These are phyloP conservation scores for Chouioia cunea DNA, from an alignment of 2,888 invertebrate genomes.

Conservation along the genomic window DNA sequence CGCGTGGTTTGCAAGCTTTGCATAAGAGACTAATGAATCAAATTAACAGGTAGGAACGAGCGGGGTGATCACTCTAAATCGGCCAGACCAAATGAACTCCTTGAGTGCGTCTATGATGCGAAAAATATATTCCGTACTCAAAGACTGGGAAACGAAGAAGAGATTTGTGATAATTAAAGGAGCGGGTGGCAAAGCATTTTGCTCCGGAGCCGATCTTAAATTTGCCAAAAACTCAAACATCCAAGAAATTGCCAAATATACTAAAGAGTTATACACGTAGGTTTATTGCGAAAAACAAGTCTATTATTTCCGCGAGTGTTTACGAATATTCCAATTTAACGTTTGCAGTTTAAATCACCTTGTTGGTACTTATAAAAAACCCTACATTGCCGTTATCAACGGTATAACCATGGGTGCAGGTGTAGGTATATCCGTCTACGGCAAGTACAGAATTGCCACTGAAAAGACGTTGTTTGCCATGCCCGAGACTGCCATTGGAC, in stretches of 20 bases:
- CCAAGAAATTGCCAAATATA: conserved; percentile 59
- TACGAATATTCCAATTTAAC: too few relatives aligned
- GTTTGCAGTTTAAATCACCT: conserved; percentile 84
- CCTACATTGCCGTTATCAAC: conserved; percentile 92
- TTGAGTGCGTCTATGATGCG: conserved; percentile 82
- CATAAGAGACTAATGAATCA: conserved; percentile 68
- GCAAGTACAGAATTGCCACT: conserved; percentile 92
- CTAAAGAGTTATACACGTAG: conserved; percentile 77
- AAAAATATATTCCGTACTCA: conserved; percentile 79
- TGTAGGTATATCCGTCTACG: conserved; percentile 94
- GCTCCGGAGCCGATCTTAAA: conserved; percentile 97
- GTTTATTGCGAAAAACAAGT: conserved; percentile 53
- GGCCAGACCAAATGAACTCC: conserved; percentile 84
- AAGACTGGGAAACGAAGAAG: conserved; percentile 82
- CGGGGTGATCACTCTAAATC: conserved; percentile 80
- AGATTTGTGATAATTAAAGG: conserved; percentile 83
- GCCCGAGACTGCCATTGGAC: conserved; percentile 99
- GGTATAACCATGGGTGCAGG: conserved; percentile 99
- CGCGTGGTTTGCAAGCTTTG: conserved; percentile 84
- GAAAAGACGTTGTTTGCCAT: conserved; percentile 96
- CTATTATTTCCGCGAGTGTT: too few relatives aligned
- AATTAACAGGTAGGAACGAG: conserved; percentile 69
- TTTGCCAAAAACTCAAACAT: conserved; percentile 74
- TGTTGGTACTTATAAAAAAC: conserved; percentile 89
- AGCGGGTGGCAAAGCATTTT: conserved; percentile 93